A percentile compares a stretch with the other conserved stretches of the same genome.
Evolutionary conservation across 1,140 invertebrate genomes (phyloP).

Genomic region (Meloidogyne floridensis): DNA sequence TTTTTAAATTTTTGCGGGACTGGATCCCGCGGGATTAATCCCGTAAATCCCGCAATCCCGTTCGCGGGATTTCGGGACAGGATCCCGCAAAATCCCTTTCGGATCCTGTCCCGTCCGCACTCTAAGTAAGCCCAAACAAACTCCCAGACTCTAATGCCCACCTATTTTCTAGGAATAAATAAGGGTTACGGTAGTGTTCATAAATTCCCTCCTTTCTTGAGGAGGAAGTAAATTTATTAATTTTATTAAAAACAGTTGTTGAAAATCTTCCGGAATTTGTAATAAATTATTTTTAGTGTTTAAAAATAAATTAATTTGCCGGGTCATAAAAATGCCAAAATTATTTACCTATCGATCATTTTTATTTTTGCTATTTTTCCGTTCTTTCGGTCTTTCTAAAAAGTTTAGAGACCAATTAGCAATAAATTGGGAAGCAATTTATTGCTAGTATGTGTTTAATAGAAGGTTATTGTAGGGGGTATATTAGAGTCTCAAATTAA

Average conservation of each 20-base stretch:
- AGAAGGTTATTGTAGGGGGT: not conserved
- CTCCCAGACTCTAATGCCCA: not conserved
- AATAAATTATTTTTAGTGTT: not conserved
- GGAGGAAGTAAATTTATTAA: not conserved
- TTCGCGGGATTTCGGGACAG: no score
- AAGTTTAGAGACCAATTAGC: not conserved
- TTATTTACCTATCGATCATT: not conserved
- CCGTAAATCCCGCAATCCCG: no score
- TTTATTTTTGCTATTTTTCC: not conserved
- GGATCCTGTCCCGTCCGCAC: no score
- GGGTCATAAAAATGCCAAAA: constrained; percentile 2
- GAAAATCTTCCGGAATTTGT: not conserved
- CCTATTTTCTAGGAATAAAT: not conserved
- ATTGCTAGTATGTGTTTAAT: not conserved
- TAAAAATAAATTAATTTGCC: not conserved
- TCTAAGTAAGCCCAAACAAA: not conserved
- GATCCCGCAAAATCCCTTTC: no score
- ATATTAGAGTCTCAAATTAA: not conserved
- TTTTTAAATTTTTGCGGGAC: no score
- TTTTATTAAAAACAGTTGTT: constrained; percentile 1
- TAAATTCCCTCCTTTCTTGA: not conserved
- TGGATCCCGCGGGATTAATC: no score
- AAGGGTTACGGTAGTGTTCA: not conserved
- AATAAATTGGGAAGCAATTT: not conserved
- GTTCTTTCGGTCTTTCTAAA: not conserved